phyloP scores from a whole-genome alignment of 2,113 vertebrate genomes.

The Phyllostomus hastatus region DNA sequence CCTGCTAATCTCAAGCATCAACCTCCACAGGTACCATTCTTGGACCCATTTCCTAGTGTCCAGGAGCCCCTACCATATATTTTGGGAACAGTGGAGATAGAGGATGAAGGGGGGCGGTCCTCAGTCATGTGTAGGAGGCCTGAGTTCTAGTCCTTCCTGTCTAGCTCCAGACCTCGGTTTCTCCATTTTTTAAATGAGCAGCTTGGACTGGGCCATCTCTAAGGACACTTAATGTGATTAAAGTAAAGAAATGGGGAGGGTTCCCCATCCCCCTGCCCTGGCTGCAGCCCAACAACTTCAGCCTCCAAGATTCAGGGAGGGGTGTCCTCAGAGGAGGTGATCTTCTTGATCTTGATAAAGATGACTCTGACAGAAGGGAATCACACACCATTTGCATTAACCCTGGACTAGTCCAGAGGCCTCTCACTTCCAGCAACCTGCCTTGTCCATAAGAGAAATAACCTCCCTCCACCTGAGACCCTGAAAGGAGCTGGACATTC shows the following conservation, averaged over 20 bases:
- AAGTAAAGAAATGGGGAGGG: neutral
- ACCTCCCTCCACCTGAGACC: neutral
- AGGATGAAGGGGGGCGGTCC: neutral
- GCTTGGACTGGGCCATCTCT: neutral
- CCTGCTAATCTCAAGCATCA: neutral
- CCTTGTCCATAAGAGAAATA: neutral
- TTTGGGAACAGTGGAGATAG: neutral
- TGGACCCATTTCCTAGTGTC: neutral
- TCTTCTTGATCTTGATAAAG: neutral
- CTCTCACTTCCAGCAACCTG: neutral
- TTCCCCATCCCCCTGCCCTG: neutral
- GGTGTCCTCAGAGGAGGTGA: neutral
- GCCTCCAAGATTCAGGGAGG: neutral
- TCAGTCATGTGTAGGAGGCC: neutral
- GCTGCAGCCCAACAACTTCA: neutral
- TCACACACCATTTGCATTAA: neutral
- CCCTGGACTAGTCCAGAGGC: neutral
- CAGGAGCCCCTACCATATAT: neutral
- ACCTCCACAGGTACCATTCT: slow-evolving; percentile 43
- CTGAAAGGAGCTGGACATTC: neutral
- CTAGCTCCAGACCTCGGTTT: neutral
- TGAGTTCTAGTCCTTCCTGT: neutral
- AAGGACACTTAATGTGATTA: neutral
- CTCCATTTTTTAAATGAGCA: neutral
- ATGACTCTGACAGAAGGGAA: neutral